phyloP scores from a whole-genome alignment of 2,113 vertebrate species.

The Nothocercus julius region DNA sequence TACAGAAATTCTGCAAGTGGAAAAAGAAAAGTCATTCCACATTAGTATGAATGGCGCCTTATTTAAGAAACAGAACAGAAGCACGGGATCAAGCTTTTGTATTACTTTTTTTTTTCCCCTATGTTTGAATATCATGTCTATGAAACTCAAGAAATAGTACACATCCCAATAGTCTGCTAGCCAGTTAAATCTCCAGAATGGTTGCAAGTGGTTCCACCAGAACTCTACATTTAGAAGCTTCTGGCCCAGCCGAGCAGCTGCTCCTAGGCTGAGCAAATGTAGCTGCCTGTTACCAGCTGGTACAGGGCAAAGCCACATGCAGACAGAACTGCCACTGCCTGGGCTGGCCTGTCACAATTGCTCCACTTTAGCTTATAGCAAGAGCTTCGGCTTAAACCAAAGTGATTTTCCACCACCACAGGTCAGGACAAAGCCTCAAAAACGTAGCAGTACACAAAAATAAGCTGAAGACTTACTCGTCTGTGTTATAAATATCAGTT shows the following conservation, averaged over 20 bases:
- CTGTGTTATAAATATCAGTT: background rate
- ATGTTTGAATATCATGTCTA: background rate
- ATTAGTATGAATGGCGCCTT: background rate
- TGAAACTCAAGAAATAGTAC: background rate
- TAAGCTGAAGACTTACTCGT: background rate
- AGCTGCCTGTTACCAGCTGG: constrained; percentile 17
- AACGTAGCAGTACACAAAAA: background rate
- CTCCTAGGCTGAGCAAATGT: constrained; percentile 4
- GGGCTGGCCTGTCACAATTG: constrained; percentile 3
- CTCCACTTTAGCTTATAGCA: background rate
- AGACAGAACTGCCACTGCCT: background rate
- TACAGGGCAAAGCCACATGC: background rate
- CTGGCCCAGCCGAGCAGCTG: background rate
- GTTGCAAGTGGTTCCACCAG: background rate
- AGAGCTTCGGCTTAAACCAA: background rate
- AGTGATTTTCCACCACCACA: background rate
- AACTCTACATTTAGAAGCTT: background rate
- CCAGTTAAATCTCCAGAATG: background rate
- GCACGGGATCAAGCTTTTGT: background rate
- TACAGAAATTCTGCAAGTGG: background rate
- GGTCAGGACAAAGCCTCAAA: background rate
- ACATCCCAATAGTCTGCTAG: background rate
- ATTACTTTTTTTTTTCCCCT: rapidly evolving
- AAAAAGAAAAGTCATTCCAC: background rate
- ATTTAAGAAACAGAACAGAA: background rate